Evolutionary conservation across 2,888 invertebrate species (phyloP), one percentile per base, ranked within the genome.

Genomic region (Morpho deidamia): DNA sequence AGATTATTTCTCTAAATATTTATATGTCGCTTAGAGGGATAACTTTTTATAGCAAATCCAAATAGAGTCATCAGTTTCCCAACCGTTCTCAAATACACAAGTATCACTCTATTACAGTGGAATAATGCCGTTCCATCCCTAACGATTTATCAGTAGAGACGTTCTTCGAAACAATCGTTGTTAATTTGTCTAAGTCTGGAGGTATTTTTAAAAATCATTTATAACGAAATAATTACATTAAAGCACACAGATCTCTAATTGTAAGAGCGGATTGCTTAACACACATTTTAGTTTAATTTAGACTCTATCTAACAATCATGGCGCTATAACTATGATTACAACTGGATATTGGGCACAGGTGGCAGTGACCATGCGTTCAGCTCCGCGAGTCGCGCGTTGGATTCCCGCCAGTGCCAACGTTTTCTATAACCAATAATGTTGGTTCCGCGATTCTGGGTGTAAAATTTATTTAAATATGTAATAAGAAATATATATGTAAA

Each of bases 21-120:
- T 78, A 82, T 77, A 76, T 76, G 71, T 76, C 72, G 67, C 78
- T 78, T 81, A 79, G 75, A 78, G 78, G 76, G 79, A 75, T 86
- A 83, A 83, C 83, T 81, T 86, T 87, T 87, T 87, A 86, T 80
- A 79, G 72, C 72, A 70, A 77, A 81, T 78, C 77, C 81, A 81
- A 86, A 85, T 86, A 81, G 84, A 80, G 73, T 82, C 83, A 67
- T 66, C 62, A 66, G 63, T 68, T 65, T 59, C 61, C 66, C 60
- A 55, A 64, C 65, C 59, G 61, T 60, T 60, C 65, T 59, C 55
- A 59, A 66, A 64, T 48, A 48, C 40, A 48, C 60, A 71, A 68
- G 66, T 64, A 64, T 63, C 67, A 63, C 64, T 67, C 67, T 65
- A 71, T 67, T 69, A 67, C 61, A 58, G 53, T 59, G 60, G 58